Base-by-base conservation (phyloP, 2,113 vertebrate species). In the Pseudorectes ferrugineus region DNA sequence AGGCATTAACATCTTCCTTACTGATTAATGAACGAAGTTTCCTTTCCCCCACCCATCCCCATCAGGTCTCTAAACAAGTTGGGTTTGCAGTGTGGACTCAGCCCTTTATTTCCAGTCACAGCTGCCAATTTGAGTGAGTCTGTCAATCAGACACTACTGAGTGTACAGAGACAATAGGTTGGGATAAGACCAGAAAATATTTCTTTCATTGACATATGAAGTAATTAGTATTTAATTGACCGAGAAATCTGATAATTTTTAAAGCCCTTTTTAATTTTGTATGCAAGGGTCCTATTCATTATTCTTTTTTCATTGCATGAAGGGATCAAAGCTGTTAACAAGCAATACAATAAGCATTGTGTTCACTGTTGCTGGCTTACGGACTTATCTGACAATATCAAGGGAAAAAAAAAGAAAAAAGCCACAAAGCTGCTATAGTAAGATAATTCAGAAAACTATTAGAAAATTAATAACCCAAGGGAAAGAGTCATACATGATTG, bases 381-480 rank as follows among this genome's bases (percentile, higher is more conserved):
- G 88, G 42, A 70, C 42, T 57, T 67, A 67, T 76, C 36, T 78
- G 59, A 88, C 40, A 61, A 67, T 63, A 92, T 54, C 11, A 88
- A 42, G 55, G 4, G n/a, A n/a, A 38, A 68, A 76, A 36, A 43
- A 28, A 66, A 3, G 0, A 8, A 54, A 24, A 46, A 88, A 3
- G 1, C 5, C 43, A 80, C 83, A 97, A 85, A 92, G 54, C 2
- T 74, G 17, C 55, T 68, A 57, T 13, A 90, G 28, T 26, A 79
- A 81, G 45, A 91, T 84, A 96, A 92, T 85, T 92, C 89, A 92
- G 66, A 95, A 96, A 93, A 94, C 5, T 83, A 83, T 84, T 88
- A 73, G 59, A 89, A 95, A 97, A 89, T 79, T 88, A 90, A 74
- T 63, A 85, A 49, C 40, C 38, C n/a, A 49, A 52, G 49, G 16